Evolutionary conservation across 2,797 vertebrate genomes (phyloP).

Genomic region (Amazona finschi): DNA sequence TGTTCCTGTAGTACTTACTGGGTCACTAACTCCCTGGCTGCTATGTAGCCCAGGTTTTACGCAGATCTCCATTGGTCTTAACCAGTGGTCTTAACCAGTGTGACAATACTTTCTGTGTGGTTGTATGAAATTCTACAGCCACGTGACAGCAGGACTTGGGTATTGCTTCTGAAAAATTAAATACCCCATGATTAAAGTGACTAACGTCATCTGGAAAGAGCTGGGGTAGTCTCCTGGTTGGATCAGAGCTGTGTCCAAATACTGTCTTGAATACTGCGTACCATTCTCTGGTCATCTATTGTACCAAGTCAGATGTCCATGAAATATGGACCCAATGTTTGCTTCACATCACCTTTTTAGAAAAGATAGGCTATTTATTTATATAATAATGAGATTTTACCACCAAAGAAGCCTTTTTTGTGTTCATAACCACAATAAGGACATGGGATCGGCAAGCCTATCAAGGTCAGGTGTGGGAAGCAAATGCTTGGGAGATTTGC

Average conservation of each 20-base stretch:
- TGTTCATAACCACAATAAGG: background rate
- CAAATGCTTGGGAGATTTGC: background rate
- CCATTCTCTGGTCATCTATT: rapidly evolving
- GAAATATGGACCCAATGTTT: background rate
- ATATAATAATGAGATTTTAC: background rate
- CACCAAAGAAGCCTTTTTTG: background rate
- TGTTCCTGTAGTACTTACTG: background rate
- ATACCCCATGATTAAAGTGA: background rate
- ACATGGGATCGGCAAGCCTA: background rate
- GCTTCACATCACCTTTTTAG: background rate
- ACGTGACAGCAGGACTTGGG: background rate
- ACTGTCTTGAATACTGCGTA: background rate
- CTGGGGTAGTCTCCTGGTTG: background rate
- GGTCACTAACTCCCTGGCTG: background rate
- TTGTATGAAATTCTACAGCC: background rate
- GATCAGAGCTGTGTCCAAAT: background rate
- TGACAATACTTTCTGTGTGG: rapidly evolving
- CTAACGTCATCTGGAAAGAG: background rate
- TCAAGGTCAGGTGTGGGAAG: background rate
- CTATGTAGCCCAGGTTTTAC: background rate
- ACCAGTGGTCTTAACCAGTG: background rate
- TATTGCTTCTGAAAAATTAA: background rate
- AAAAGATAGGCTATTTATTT: background rate
- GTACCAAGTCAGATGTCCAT: background rate
- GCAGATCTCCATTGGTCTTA: background rate